Conservation (phyloP, 2,113 vertebrate species). For the Xiphorhynchus elegans region DNA sequence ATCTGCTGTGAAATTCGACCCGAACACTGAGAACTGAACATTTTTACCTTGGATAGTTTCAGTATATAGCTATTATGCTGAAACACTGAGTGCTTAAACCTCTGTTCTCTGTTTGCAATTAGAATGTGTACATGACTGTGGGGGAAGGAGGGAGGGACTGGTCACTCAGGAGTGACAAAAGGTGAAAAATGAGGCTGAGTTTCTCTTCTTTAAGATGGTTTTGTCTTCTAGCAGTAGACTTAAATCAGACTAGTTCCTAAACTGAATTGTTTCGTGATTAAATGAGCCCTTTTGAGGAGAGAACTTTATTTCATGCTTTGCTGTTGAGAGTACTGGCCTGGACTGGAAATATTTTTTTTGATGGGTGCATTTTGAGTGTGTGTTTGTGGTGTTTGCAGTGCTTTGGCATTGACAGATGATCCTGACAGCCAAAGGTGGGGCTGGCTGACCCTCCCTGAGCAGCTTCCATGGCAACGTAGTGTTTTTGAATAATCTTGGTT, state of each 20-base stretch:
- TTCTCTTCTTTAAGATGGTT: not conserved
- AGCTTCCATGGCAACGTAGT: conserved; percentile 75
- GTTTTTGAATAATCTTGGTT: conserved; percentile 70
- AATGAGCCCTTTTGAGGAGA: conserved; percentile 18
- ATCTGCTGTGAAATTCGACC: not conserved
- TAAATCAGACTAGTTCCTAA: not conserved
- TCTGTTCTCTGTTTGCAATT: not conserved
- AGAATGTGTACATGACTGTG: not conserved
- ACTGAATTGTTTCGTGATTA: not conserved
- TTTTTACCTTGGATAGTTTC: not conserved
- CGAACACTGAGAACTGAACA: not conserved
- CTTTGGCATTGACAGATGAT: conserved; percentile 74
- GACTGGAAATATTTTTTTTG: conserved; percentile 40
- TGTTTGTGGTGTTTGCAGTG: conserved; percentile 67
- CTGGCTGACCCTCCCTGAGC: conserved; percentile 72
- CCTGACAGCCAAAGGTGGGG: conserved; percentile 73
- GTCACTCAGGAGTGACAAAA: not conserved
- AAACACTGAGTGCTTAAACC: not conserved
- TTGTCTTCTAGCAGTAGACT: not conserved
- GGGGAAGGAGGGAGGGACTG: not conserved
- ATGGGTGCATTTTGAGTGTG: conserved; percentile 37
- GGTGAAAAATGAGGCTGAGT: not conserved
- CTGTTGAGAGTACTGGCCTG: not conserved
- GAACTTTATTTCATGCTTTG: not conserved
- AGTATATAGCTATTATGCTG: not conserved